Percentiles rank a stretch among this genome's conserved stretches.
Evolutionary conservation across 2,113 vertebrate species (phyloP).

Genomic region (Scalopus aquaticus): DNA sequence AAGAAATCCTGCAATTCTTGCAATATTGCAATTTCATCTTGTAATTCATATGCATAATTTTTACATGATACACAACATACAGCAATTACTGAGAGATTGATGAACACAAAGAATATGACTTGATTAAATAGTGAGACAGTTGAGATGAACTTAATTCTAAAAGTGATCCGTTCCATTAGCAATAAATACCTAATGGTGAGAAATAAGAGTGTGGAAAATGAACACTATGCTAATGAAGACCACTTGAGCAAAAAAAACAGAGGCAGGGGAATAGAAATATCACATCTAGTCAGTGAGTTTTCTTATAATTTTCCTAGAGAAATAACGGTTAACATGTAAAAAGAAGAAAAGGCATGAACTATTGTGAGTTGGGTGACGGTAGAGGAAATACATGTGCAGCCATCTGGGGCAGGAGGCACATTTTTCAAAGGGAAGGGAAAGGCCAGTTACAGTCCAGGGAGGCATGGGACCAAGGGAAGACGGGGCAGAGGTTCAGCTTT

Average conservation of each 20-base stretch:
- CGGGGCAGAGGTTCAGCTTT: not conserved
- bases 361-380: not conserved
- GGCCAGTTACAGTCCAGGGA: not conserved
- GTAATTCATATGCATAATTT: not conserved
- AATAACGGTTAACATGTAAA: not conserved
- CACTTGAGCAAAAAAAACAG: not conserved
- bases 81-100: not conserved
- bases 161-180: not conserved
- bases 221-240: not conserved
- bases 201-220: not conserved
- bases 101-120: not conserved
- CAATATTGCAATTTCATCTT: not conserved
- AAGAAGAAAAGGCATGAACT: not conserved
- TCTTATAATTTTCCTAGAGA: not conserved
- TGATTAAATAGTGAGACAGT: not conserved
- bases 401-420: not conserved
- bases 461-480: not conserved
- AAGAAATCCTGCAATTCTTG: not conserved
- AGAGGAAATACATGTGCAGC: not conserved
- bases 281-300: not conserved
- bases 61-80: not conserved
- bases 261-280: not conserved
- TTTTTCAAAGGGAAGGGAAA: not conserved
- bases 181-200: not conserved
- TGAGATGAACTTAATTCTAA: not conserved